These are phyloP conservation scores for Enteromius fasciolatus DNA, from an alignment of 2,797 vertebrate genomes.

Conservation along the genomic window DNA sequence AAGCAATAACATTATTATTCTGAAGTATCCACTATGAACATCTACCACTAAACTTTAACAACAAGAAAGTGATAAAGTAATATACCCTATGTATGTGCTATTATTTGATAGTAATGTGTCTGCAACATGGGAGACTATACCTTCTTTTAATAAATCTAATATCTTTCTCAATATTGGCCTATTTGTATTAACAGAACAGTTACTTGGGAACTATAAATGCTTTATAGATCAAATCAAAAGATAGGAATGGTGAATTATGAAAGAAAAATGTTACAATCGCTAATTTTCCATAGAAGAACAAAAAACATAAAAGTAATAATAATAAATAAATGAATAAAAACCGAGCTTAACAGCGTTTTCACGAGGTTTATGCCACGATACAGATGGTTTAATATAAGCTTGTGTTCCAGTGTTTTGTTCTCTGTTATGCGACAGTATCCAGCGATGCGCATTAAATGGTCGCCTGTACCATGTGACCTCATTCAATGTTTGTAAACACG, in stretches of 20 bases:
- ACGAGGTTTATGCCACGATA: background rate
- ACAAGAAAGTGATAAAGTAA: background rate
- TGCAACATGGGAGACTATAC: background rate
- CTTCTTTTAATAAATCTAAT: background rate
- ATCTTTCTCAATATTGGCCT: background rate
- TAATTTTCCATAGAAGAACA: too few relatives aligned
- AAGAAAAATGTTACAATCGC: background rate
- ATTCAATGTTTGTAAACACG: constrained; percentile 86
- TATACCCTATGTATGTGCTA: background rate
- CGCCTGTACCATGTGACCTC: constrained; percentile 75
- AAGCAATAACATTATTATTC: background rate
- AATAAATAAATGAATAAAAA: background rate
- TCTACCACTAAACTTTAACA: background rate
- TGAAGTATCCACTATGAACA: background rate
- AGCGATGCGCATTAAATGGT: constrained; percentile 70
- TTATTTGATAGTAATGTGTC: background rate
- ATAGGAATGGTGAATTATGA: background rate
- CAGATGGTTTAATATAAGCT: background rate
- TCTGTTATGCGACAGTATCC: constrained; percentile 60
- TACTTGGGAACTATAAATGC: background rate
- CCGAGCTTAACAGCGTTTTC: background rate
- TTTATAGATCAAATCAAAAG: background rate
- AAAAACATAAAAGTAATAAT: too few relatives aligned
- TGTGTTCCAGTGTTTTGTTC: background rate
- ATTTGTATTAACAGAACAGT: background rate